Conservation (phyloP, 2,113 vertebrate genomes). For the Xyrauchen texanus region DNA sequence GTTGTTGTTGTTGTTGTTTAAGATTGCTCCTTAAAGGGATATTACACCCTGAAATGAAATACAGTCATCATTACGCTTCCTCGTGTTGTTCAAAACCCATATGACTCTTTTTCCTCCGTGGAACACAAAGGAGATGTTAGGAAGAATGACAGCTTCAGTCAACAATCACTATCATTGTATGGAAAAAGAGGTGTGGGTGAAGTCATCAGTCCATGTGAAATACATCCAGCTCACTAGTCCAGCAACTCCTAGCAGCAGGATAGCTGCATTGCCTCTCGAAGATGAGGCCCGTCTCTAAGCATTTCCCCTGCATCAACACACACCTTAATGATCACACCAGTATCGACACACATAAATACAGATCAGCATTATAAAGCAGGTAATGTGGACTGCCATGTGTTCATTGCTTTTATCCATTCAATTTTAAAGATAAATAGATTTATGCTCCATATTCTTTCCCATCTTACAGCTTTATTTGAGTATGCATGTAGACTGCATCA, state of each 20-base stretch:
- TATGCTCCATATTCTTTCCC: neutral
- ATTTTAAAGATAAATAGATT: too few relatives aligned
- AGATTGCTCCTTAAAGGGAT: too few relatives aligned
- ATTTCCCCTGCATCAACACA: conserved; percentile 64
- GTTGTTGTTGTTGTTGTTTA: too few relatives aligned
- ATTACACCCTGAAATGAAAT: too few relatives aligned
- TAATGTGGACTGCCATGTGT: too few relatives aligned
- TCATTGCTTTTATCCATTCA: too few relatives aligned
- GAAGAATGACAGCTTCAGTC: too few relatives aligned
- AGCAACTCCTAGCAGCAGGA: conserved; percentile 48
- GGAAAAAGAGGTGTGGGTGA: conserved; percentile 80
- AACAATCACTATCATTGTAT: neutral
- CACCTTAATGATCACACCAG: neutral
- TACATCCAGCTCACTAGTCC: conserved; percentile 67
- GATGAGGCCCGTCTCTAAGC: conserved; percentile 69
- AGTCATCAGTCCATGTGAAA: conserved; percentile 62
- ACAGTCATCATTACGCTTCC: too few relatives aligned
- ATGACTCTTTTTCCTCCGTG: too few relatives aligned
- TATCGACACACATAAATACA: neutral
- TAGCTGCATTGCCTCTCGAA: conserved; percentile 56
- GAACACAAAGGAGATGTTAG: too few relatives aligned
- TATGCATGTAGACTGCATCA: neutral
- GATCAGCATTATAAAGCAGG: neutral
- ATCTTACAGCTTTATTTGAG: neutral
- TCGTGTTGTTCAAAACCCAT: too few relatives aligned